Evolutionary conservation across 2,888 invertebrate species (phyloP).

Genomic region (Eilema caniola): DNA sequence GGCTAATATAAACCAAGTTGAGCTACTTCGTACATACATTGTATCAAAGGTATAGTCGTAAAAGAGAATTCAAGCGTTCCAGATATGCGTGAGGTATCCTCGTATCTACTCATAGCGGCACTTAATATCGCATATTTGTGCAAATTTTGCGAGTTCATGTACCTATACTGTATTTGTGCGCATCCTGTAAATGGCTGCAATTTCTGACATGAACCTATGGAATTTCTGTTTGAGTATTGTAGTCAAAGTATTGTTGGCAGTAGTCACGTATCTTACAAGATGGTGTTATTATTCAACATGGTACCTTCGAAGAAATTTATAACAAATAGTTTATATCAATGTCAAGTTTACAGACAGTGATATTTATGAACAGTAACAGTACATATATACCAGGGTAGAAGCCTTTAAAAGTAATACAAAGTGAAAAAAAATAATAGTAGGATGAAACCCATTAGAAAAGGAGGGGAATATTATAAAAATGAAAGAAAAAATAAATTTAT

Average conservation of each 20-base stretch:
- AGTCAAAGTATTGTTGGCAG: neutral
- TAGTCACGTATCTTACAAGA: neutral
- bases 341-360: no score
- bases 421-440: no score
- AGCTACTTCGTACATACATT: slow-evolving; percentile 13
- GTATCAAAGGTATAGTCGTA: slow-evolving; percentile 13
- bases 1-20: slow-evolving; percentile 7
- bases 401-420: no score
- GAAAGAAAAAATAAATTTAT: no score
- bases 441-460: no score
- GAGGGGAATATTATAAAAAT: no score
- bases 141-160: slow-evolving; percentile 6
- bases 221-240: neutral
- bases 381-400: no score
- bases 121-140: neutral
- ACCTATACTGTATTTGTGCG: neutral
- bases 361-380: no score
- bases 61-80: slow-evolving; percentile 12
- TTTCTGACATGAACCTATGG: neutral
- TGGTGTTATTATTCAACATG: neutral
- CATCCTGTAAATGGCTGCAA: neutral
- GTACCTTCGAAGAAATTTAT: neutral
- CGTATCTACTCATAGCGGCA: slow-evolving; percentile 7
- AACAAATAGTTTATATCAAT: neutral
- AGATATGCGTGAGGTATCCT: slow-evolving; percentile 4